Evolutionary conservation across 2,113 vertebrate species (phyloP).

Genomic region (Gobio gobio): DNA sequence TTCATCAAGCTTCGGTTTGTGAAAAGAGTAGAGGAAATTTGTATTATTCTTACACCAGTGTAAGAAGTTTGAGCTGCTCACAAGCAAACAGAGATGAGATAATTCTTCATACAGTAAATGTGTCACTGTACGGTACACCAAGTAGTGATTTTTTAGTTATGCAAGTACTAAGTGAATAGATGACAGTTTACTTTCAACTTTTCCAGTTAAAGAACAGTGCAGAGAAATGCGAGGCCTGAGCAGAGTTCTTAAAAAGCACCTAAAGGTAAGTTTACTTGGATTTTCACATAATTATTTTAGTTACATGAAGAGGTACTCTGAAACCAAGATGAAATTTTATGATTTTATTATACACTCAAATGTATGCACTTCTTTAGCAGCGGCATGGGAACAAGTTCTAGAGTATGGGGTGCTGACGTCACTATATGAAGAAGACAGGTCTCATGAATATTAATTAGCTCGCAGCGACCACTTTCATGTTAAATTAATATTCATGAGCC

Average conservation of each 20-base stretch:
- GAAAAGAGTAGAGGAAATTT: not conserved
- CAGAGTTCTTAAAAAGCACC: not conserved
- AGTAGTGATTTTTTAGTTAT: not conserved
- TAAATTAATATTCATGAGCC: constrained; percentile 3
- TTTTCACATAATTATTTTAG: not conserved
- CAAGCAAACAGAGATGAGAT: not conserved
- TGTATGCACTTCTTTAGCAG: not conserved
- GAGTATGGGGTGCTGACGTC: not conserved
- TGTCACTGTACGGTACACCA: not conserved
- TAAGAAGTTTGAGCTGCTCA: not conserved
- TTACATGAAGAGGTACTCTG: not conserved
- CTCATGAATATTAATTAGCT: not conserved
- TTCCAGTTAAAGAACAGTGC: not conserved
- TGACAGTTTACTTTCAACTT: not conserved
- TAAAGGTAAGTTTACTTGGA: not conserved
- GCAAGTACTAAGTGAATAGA: too few relatives aligned
- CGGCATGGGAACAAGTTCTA: not conserved
- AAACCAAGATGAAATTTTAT: not conserved
- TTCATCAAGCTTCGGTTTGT: constrained; percentile 8
- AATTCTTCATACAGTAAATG: not conserved
- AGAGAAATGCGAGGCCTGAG: not conserved
- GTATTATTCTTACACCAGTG: not conserved
- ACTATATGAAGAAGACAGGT: not conserved
- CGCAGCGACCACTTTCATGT: not conserved
- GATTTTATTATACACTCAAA: not conserved